Percentiles rank a stretch among this genome's conserved stretches.
Conservation (phyloP, 2,888 invertebrate species). For the Tetropium fuscum region DNA sequence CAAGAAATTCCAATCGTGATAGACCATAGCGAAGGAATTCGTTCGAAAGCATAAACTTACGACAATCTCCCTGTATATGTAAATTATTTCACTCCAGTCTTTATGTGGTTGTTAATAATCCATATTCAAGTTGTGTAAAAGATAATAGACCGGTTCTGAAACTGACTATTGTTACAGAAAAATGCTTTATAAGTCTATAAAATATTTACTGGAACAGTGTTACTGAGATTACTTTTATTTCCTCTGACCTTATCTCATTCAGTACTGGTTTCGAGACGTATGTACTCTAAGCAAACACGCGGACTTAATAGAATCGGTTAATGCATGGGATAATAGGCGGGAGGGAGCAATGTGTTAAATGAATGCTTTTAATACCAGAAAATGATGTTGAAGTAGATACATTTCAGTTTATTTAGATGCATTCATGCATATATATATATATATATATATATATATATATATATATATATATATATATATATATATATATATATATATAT, state of each 20-base stretch:
- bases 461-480: too few relatives aligned
- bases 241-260: constrained; percentile 18
- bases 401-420: too few relatives aligned
- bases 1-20: background rate
- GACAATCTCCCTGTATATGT: constrained; percentile 19
- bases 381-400: too few relatives aligned
- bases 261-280: constrained; percentile 21
- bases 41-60: background rate
- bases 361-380: too few relatives aligned
- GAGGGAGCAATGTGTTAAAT: too few relatives aligned
- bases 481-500: too few relatives aligned
- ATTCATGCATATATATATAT: too few relatives aligned
- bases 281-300: constrained; percentile 7
- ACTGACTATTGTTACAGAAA: constrained; percentile 25
- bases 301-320: constrained; percentile 14
- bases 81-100: constrained; percentile 23
- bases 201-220: constrained; percentile 27
- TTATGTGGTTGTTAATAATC: constrained; percentile 25
- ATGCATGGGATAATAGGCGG: background rate
- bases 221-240: constrained; percentile 20
- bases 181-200: constrained; percentile 25
- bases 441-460: too few relatives aligned
- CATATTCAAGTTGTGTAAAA: constrained; percentile 26
- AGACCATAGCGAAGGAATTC: too few relatives aligned
- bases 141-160: constrained; percentile 28